phyloP scores from a whole-genome alignment of 2,797 vertebrate species.

The Enoplosus armatus region DNA sequence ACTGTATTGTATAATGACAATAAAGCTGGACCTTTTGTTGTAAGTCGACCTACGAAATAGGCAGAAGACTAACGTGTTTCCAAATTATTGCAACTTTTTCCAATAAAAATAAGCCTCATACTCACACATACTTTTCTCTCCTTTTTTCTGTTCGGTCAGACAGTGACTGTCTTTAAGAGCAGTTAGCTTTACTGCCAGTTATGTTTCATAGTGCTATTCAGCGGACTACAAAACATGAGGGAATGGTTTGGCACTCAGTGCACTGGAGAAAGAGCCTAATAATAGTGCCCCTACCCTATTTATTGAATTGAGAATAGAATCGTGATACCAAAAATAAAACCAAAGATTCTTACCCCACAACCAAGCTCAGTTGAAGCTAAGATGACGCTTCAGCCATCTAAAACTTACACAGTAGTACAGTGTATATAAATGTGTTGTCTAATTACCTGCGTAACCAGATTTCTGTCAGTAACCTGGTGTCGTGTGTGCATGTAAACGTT shows the following conservation, averaged over 20 bases:
- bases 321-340: not conserved
- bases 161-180: conserved; percentile 19
- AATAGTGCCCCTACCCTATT: not conserved
- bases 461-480: conserved; percentile 26
- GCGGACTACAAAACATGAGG: conserved; percentile 17
- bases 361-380: not conserved
- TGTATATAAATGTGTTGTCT: not conserved
- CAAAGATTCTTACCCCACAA: not conserved
- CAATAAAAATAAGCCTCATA: not conserved
- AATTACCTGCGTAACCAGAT: conserved; percentile 15
- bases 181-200: conserved; percentile 16
- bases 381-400: not conserved
- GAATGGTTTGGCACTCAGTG: not conserved
- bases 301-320: conserved; percentile 3
- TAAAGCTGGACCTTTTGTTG: no score
- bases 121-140: conserved; percentile 11
- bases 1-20: no score
- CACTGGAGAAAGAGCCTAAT: not conserved
- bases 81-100: conserved; percentile 30
- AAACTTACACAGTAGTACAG: conserved; percentile 2
- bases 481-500: conserved; percentile 12
- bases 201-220: conserved; percentile 7
- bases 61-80: not conserved
- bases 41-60: not conserved
- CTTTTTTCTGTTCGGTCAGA: not conserved